Evolutionary conservation across 2,113 vertebrate species (phyloP).

Genomic region (Anarrhichthys ocellatus): DNA sequence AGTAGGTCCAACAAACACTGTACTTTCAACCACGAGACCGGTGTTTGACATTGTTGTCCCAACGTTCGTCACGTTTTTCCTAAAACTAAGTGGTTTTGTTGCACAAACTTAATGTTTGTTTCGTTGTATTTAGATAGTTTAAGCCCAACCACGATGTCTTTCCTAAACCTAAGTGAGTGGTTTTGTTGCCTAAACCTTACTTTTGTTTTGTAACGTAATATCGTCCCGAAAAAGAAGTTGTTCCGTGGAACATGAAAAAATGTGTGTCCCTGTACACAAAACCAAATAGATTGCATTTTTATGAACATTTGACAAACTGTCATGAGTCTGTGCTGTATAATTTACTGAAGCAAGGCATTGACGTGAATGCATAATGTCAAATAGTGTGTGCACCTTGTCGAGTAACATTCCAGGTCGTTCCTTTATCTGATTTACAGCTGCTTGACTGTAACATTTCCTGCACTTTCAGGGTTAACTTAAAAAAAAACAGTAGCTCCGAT

Average conservation of each 20-base stretch:
- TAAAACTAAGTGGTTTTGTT: neutral
- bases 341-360: neutral
- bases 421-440: slow-evolving; percentile 15
- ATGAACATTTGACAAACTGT: neutral
- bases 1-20: no score
- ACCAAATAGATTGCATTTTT: neutral
- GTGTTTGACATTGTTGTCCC: no score
- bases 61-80: neutral
- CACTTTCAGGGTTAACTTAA: neutral
- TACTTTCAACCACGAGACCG: no score
- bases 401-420: neutral
- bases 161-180: neutral
- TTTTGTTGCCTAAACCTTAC: neutral
- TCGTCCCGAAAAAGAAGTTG: no score
- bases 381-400: neutral
- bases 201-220: neutral
- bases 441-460: neutral
- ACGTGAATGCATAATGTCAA: neutral
- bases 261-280: neutral
- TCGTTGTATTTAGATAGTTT: neutral
- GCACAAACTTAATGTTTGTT: neutral
- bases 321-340: neutral
- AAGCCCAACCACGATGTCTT: no score
- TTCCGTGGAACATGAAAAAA: neutral
- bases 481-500: neutral